A percentile compares a stretch with the other conserved stretches of the same genome.
These are phyloP conservation scores for Chironomus riparius DNA, from an alignment of 2,888 invertebrate species.

Conservation along the genomic window DNA sequence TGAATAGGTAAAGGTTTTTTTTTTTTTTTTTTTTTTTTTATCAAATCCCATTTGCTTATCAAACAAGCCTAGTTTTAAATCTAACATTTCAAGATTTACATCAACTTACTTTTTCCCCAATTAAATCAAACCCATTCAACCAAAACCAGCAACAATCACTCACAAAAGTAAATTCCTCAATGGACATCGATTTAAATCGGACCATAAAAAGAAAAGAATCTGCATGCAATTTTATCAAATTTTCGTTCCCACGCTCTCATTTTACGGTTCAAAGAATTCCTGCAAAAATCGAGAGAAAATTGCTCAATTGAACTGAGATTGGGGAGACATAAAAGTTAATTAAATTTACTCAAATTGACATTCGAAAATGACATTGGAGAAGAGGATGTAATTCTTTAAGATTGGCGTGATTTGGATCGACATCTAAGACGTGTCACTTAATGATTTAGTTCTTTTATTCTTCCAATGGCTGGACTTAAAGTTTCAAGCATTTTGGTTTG, in stretches of 20 bases:
- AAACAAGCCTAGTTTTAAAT: too few species aligned
- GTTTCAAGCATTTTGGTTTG: too few species aligned
- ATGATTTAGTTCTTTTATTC: background rate
- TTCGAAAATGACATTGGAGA: background rate
- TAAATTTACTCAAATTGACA: background rate
- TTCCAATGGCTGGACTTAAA: too few species aligned
- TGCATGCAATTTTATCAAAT: background rate
- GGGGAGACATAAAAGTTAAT: background rate
- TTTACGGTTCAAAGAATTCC: conserved; percentile 10
- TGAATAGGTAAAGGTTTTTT: too few species aligned
- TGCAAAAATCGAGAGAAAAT: background rate
- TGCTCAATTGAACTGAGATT: background rate
- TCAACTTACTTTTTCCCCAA: too few species aligned
- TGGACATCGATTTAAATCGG: background rate
- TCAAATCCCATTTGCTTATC: too few species aligned
- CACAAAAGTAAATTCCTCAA: background rate
- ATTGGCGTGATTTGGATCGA: background rate
- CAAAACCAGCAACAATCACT: background rate
- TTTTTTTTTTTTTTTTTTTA: too few species aligned
- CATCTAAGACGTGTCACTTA: background rate
- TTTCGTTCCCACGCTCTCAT: conserved; percentile 11
- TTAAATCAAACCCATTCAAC: background rate
- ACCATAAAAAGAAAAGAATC: background rate
- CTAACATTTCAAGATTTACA: too few species aligned
- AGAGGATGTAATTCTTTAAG: background rate